Evolutionary conservation across 1,140 invertebrate species (phyloP), one percentile per base, ranked within the genome.

Genomic region (Dendroctonus ponderosae): DNA sequence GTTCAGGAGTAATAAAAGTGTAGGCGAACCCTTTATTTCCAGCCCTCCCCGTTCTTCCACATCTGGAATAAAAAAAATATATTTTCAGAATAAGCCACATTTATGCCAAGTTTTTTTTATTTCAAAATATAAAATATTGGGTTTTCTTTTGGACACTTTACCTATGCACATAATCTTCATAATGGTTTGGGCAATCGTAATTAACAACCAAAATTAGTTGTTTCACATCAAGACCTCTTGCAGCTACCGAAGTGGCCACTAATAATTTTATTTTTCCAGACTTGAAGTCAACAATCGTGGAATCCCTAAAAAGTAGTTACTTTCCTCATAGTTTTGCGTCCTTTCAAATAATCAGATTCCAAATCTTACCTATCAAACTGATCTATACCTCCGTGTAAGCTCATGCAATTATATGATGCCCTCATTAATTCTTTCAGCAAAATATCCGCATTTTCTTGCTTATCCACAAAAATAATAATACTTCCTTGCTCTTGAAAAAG

Each of bases 101-200:
- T n/a, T n/a, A n/a, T n/a, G n/a, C n/a, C 12, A 46, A 46, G 0
- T 46, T 11, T 46, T 11, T 11, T 46, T n/a, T n/a, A n/a, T n/a
- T 11, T 12, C 12, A 46, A 46, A 11, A 46, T 2, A 9, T 46
- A 11, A 9, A 46, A 11, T 12, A 9, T 11, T 11, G 44, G 9
- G 44, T 46, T 12, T 11, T 4, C n/a, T n/a, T n/a, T n/a, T n/a
- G n/a, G n/a, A 14, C 12, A 46, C 44, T 7, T 66, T 66, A 66
- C 74, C 98, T 84, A 79, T 99, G 98, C 7, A 99, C 97, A 80
- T 99, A 99, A 81, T 99, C 98, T 82, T 99, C 98, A 78, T 99
- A 99, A 81, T 99, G 98, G 83, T 99, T 99, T 0, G 98, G 98
- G 78, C 96, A 98, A 81, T 99, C 97, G 80, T 98, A 99, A 80